Base-by-base conservation (phyloP, 1,140 invertebrate species). In the Heliothis subflexa region DNA sequence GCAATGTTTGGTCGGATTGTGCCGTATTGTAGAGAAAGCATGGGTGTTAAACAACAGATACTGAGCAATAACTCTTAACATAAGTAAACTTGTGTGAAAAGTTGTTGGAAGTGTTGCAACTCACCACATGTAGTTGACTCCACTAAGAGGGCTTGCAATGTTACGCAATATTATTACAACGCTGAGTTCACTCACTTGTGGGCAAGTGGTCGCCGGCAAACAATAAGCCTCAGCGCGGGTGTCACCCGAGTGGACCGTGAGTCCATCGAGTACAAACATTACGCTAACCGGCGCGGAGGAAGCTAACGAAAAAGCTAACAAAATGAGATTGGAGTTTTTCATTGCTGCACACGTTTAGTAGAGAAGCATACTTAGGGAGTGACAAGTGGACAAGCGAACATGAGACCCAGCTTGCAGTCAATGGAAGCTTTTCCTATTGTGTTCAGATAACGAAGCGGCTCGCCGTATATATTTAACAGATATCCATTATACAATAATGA, bases 101-200 rank as follows among this genome's bases (percentile, higher is more conserved):
- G 62, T 66, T 47, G 62, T 66, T 47, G 62, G 49, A 16, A 45
- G 25, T 45, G 33, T 64, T 40, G 33, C 14, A 40, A 66, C 62
- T 66, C 33, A 66, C 62, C 62, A 66, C 62, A 66, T 66, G 62
- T 13, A 66, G 62, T 47, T 66, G 40, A 16, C 62, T 66, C 62
- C 62, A 18, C 62, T 47, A 66, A 40, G 62, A 45, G 62, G 40
- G 62, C 62, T 66, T 66, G 62, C 62, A 66, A 66, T 66, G 62
- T 66, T 47, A 66, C 12, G 62, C 62, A 66, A 18, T 45, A 47
- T 25, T 12, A 64, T 64, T 64, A 64, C 12, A 47, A 47, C 40
- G 21, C 11, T 57, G 55, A 57, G 2, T 9, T 25, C n/a, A 13
- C 3, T 10, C 55, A 57, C 18, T 25, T 25, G 3, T 25, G 55